These are phyloP conservation scores for Electrona antarctica DNA, from an alignment of 2,113 vertebrate species.

Conservation along the genomic window DNA sequence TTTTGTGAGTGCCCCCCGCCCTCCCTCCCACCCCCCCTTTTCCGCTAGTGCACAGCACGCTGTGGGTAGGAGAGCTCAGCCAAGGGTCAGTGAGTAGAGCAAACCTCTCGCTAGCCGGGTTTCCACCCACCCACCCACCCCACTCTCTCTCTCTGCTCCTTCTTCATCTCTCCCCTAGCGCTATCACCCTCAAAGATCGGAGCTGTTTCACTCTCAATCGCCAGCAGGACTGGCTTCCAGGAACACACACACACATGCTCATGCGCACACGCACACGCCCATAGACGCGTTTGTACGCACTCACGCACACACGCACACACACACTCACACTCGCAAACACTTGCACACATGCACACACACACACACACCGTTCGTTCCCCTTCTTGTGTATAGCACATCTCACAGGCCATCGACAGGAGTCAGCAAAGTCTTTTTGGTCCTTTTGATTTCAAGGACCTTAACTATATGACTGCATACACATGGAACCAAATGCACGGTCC, in stretches of 20 bases:
- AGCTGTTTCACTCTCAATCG: constrained; percentile 66
- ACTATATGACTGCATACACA: too few species aligned
- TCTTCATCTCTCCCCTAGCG: too few species aligned
- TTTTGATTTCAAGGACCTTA: too few species aligned
- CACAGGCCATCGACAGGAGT: too few species aligned
- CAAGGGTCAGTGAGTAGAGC: constrained; percentile 70
- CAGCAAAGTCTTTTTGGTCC: too few species aligned
- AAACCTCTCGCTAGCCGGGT: constrained; percentile 55
- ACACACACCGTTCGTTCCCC: too few species aligned
- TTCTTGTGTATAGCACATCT: too few species aligned
- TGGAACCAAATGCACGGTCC: too few species aligned
- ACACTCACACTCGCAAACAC: not conserved
- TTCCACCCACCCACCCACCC: constrained; percentile 36
- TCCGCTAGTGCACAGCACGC: constrained; percentile 63
- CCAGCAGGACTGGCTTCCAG: constrained; percentile 39
- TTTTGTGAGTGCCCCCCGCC: constrained; percentile 45
- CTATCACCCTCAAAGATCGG: constrained; percentile 64
- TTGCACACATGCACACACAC: not conserved
- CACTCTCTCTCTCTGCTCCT: constrained; percentile 42
- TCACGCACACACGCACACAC: constrained; percentile 10
- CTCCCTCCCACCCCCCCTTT: constrained; percentile 55
- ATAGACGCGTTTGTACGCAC: constrained; percentile 24
- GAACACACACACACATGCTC: constrained; percentile 48
- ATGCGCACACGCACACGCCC: not conserved
- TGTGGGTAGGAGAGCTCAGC: constrained; percentile 74